phyloP scores from a whole-genome alignment of 2,113 vertebrate species.

The Pterocles gutturalis region DNA sequence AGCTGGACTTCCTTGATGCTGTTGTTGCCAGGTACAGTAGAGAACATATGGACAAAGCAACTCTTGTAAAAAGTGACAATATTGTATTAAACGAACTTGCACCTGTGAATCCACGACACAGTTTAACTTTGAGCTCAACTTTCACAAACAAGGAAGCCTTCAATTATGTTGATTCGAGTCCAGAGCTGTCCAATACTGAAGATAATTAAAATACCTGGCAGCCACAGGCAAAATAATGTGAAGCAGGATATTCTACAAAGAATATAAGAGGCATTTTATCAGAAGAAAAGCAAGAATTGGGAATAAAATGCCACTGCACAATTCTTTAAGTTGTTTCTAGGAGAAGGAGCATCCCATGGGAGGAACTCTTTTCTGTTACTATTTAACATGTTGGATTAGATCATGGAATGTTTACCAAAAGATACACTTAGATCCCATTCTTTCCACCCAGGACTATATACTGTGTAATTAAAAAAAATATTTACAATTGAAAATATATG shows the following conservation, averaged over 20 bases:
- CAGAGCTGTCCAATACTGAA: constrained; percentile 86
- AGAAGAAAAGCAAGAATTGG: not conserved
- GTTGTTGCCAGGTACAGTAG: constrained; percentile 94
- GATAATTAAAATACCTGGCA: constrained; percentile 66
- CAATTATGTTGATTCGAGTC: constrained; percentile 83
- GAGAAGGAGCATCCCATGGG: not conserved
- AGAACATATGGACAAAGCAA: constrained; percentile 97
- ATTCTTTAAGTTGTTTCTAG: not conserved
- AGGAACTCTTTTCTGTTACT: constrained; percentile 22
- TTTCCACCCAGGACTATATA: not conserved
- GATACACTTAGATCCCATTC: not conserved
- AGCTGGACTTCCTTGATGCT: constrained; percentile 92
- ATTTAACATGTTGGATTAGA: not conserved
- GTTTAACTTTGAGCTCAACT: constrained; percentile 83
- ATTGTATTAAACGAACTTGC: constrained; percentile 92
- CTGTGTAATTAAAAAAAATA: not conserved
- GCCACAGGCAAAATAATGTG: not conserved
- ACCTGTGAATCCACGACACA: constrained; percentile 86
- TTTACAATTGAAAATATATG: not conserved
- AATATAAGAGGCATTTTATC: constrained; percentile 47
- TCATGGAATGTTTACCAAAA: not conserved
- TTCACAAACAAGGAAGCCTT: constrained; percentile 91
- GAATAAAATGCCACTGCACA: constrained; percentile 29
- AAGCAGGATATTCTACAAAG: constrained; percentile 20
- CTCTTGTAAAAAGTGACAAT: constrained; percentile 92